A percentile compares a stretch with the other conserved stretches of the same genome.
Conservation (phyloP, 2,888 invertebrate species). For the Nomada goodeniana region DNA sequence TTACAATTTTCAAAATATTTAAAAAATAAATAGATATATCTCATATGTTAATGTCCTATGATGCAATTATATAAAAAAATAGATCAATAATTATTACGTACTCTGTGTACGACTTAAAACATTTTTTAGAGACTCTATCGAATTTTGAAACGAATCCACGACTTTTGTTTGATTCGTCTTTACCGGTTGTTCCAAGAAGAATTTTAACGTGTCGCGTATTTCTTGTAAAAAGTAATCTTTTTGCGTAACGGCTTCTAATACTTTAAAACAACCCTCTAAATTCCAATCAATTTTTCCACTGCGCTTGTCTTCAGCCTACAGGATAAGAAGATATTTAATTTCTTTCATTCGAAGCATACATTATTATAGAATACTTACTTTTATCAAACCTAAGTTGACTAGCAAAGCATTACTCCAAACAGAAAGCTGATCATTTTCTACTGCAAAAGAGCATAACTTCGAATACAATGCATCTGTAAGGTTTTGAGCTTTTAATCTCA, state of each 20-base stretch:
- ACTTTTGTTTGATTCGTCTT: slow-evolving; percentile 72
- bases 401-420: slow-evolving; percentile 88
- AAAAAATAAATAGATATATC: slow-evolving; percentile 63
- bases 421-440: slow-evolving; percentile 85
- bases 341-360: slow-evolving; percentile 7
- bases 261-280: slow-evolving; percentile 87
- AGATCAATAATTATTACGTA: slow-evolving; percentile 67
- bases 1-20: slow-evolving; percentile 44
- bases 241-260: slow-evolving; percentile 85
- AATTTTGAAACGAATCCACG: slow-evolving; percentile 78
- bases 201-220: slow-evolving; percentile 85
- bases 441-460: slow-evolving; percentile 86
- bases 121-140: slow-evolving; percentile 77
- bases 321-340: slow-evolving; percentile 55
- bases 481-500: slow-evolving; percentile 83
- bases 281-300: slow-evolving; percentile 87
- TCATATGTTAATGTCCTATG: slow-evolving; percentile 36
- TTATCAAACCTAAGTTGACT: slow-evolving; percentile 89
- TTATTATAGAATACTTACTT: slow-evolving; percentile 85
- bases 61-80: slow-evolving; percentile 24
- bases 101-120: slow-evolving; percentile 73
- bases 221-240: slow-evolving; percentile 85
- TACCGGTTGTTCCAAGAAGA: slow-evolving; percentile 85
- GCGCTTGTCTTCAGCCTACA: slow-evolving; percentile 89
- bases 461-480: slow-evolving; percentile 85